These are phyloP conservation scores for Morbakka virulenta DNA, from an alignment of 30 jellyfish, hydroid and myxozoan genomes.

Conservation along the genomic window DNA sequence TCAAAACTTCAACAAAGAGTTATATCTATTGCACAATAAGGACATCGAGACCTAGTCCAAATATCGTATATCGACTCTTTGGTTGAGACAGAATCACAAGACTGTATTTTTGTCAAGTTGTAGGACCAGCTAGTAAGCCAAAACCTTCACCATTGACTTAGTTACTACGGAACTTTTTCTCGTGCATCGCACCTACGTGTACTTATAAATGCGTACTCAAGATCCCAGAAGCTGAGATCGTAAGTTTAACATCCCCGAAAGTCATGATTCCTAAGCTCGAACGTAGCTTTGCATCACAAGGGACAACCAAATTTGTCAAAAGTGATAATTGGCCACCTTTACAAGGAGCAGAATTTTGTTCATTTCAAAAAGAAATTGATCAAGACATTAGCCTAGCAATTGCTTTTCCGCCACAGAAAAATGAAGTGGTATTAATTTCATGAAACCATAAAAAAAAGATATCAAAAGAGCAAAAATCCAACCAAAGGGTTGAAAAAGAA, in stretches of 20 bases:
- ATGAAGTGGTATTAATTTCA: neutral
- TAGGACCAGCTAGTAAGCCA: neutral
- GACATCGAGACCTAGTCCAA: neutral
- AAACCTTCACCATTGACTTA: neutral
- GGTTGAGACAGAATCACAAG: neutral
- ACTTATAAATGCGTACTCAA: neutral
- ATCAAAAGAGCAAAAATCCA: conserved; percentile 4
- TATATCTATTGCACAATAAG: no score
- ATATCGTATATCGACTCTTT: neutral
- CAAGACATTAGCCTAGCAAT: neutral
- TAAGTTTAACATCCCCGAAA: neutral
- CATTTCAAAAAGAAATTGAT: neutral
- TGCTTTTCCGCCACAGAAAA: neutral
- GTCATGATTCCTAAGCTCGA: neutral
- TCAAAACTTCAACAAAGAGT: no score
- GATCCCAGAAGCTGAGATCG: neutral
- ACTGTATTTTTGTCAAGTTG: neutral
- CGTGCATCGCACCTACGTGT: neutral
- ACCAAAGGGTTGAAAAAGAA: neutral
- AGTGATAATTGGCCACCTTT: neutral
- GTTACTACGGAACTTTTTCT: neutral
- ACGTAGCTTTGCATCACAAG: neutral
- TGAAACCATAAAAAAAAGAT: conserved; percentile 20
- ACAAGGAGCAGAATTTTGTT: neutral
- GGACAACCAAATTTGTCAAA: neutral